Evolutionary conservation across 2,888 invertebrate species (phyloP).

Genomic region (Tachina grossa): DNA sequence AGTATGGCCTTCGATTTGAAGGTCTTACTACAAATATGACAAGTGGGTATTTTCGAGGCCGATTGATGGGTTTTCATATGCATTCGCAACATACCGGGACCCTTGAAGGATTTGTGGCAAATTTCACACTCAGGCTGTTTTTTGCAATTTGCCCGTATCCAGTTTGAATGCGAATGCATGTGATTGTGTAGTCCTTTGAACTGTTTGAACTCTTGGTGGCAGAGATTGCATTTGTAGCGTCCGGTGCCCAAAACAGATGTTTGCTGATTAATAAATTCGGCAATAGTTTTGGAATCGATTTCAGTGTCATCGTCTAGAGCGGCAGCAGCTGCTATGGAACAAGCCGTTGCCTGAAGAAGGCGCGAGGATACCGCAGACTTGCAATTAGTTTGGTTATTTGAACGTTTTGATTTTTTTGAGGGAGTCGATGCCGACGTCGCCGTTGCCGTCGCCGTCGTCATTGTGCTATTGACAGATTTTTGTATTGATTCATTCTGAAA

Average conservation of each 20-base stretch:
- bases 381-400: slow-evolving; percentile 43
- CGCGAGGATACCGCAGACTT: slow-evolving; percentile 74
- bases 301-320: slow-evolving; percentile 79
- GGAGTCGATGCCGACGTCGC: slow-evolving; percentile 23
- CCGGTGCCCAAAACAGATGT: slow-evolving; percentile 85
- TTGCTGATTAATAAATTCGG: slow-evolving; percentile 83
- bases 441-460: slow-evolving; percentile 17
- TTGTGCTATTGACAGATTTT: slow-evolving; percentile 32
- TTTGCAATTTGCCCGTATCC: slow-evolving; percentile 87
- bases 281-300: slow-evolving; percentile 79
- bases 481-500: slow-evolving; percentile 58
- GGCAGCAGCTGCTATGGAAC: slow-evolving; percentile 77
- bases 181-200: slow-evolving; percentile 86
- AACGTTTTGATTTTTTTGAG: slow-evolving; percentile 72
- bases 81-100: slow-evolving; percentile 87
- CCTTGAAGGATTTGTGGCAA: slow-evolving; percentile 86
- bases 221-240: slow-evolving; percentile 86
- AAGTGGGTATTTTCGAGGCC: slow-evolving; percentile 85
- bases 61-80: slow-evolving; percentile 87
- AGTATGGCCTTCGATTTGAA: slow-evolving; percentile 86
- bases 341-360: slow-evolving; percentile 79
- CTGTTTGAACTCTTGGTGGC: slow-evolving; percentile 86
- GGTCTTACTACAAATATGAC: slow-evolving; percentile 85
- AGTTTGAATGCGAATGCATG: slow-evolving; percentile 86
- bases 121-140: slow-evolving; percentile 86